Conservation (phyloP, 2,113 vertebrate genomes). For the Spheniscus mendiculus region DNA sequence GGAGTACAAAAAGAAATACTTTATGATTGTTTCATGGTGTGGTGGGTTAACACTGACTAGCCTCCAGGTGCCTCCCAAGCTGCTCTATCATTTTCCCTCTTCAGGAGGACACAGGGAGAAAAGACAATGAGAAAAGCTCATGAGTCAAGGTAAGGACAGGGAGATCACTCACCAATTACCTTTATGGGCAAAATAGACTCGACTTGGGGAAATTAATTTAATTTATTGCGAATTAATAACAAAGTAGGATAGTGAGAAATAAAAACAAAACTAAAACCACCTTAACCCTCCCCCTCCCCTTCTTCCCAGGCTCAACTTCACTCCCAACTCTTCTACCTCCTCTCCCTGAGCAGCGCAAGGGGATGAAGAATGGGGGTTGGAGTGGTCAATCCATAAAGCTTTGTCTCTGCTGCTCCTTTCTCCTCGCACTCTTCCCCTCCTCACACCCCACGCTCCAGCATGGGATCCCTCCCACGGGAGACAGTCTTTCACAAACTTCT, state of each 20-base stretch:
- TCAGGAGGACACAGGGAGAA: not conserved
- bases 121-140: not conserved
- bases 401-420: not conserved
- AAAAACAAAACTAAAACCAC: not conserved
- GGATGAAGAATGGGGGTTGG: not conserved
- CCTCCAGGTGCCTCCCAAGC: not conserved
- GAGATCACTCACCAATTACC: not conserved
- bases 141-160: not conserved
- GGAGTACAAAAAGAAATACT: not conserved
- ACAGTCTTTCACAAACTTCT: not conserved
- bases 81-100: not conserved
- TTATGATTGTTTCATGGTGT: not conserved
- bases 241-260: not conserved
- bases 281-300: accelerated
- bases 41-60: not conserved
- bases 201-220: not conserved
- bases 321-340: not conserved
- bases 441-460: not conserved
- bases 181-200: not conserved
- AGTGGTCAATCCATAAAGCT: accelerated
- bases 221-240: not conserved
- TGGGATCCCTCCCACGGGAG: not conserved
- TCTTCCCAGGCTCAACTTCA: not conserved
- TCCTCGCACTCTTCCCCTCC: not conserved
- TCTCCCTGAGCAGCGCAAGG: accelerated